Evolutionary conservation across 2,888 invertebrate species (phyloP).

Genomic region (Scaptodrosophila latifasciaeformis): DNA sequence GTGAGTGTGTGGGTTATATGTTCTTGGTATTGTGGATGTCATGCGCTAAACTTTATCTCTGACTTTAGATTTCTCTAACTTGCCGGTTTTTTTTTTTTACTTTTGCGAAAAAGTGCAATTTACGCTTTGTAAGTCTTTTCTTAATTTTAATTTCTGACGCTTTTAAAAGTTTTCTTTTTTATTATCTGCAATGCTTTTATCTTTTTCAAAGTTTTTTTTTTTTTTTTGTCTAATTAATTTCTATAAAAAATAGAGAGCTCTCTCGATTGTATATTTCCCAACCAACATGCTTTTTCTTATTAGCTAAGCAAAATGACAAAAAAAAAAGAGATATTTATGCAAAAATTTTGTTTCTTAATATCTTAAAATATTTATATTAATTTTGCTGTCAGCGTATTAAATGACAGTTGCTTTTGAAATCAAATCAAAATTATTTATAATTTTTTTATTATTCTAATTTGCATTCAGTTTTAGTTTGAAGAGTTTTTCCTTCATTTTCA

Average conservation of each 20-base stretch:
- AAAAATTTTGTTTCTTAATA: too few relatives aligned
- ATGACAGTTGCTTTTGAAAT: slow-evolving; percentile 19
- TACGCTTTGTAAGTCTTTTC: slow-evolving; percentile 32
- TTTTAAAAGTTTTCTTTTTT: neutral
- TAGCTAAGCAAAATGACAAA: neutral
- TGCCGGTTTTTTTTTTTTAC: slow-evolving; percentile 21
- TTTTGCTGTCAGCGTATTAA: slow-evolving; percentile 27
- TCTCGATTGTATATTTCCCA: neutral
- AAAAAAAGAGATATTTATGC: too few relatives aligned
- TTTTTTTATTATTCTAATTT: slow-evolving; percentile 32
- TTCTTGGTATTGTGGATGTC: slow-evolving; percentile 11
- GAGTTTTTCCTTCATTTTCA: slow-evolving; percentile 12
- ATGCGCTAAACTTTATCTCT: too few relatives aligned
- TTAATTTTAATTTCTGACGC: slow-evolving; percentile 19
- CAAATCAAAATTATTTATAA: slow-evolving; percentile 26
- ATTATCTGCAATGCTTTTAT: slow-evolving; percentile 5
- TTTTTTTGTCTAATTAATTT: neutral
- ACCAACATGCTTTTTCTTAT: neutral
- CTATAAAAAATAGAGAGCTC: too few relatives aligned
- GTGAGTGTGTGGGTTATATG: slow-evolving; percentile 2
- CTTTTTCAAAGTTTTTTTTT: neutral
- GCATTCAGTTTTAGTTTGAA: slow-evolving; percentile 13
- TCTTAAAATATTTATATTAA: neutral
- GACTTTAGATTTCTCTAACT: slow-evolving; percentile 10
- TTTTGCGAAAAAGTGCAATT: slow-evolving; percentile 45